phyloP scores from a whole-genome alignment of 2,797 vertebrate genomes.

The Sarcoramphus papa region DNA sequence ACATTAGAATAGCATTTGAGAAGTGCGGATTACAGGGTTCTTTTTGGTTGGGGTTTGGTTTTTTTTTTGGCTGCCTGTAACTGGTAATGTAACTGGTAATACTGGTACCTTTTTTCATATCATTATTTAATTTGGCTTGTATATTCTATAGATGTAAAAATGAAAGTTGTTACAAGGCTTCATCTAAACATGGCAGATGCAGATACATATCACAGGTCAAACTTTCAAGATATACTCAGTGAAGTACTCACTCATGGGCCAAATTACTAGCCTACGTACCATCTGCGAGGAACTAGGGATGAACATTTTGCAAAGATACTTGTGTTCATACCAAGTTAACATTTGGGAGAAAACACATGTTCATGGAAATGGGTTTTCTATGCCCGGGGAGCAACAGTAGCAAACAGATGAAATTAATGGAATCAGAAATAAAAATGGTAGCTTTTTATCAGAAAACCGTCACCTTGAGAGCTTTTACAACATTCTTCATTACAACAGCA shows the following conservation, averaged over 20 bases:
- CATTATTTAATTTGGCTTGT: neutral
- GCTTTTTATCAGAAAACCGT: neutral
- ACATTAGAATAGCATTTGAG: neutral
- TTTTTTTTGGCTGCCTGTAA: neutral
- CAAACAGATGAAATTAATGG: neutral
- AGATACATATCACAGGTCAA: neutral
- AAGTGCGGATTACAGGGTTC: neutral
- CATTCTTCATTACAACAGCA: neutral
- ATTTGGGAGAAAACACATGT: neutral
- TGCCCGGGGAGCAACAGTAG: neutral
- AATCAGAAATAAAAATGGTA: neutral
- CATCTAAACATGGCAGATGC: neutral
- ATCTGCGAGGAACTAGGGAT: neutral
- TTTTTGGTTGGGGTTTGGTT: neutral
- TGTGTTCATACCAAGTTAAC: neutral
- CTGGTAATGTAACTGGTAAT: neutral
- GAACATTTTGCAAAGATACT: neutral
- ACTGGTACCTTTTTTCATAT: neutral
- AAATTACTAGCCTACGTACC: neutral
- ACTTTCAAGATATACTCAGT: neutral
- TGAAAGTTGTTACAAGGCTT: neutral
- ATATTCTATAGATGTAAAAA: neutral
- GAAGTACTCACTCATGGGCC: neutral
- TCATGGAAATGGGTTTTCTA: neutral
- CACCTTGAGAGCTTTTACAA: neutral